Evolutionary conservation across 1,140 invertebrate species (phyloP).

Genomic region (Drosophila rufa): DNA sequence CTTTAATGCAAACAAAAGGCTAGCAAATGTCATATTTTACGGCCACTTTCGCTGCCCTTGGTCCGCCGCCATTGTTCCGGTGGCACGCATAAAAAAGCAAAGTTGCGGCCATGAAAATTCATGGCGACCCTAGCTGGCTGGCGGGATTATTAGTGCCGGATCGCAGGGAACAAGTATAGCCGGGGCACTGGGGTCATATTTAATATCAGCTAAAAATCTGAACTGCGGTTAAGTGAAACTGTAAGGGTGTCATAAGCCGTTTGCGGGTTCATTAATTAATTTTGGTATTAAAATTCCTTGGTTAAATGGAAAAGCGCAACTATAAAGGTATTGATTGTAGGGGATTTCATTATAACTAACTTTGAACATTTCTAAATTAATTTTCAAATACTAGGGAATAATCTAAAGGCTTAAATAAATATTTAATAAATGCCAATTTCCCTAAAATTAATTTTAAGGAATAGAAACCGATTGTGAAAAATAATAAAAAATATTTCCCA

Average conservation of each 20-base stretch:
- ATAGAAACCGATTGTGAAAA: not conserved
- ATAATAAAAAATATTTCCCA: conserved; percentile 7
- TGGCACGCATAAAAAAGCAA: conserved; percentile 57
- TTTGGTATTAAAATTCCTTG: not conserved
- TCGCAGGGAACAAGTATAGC: not conserved
- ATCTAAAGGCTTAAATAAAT: not conserved
- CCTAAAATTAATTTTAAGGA: not conserved
- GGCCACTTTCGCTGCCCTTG: conserved; percentile 30
- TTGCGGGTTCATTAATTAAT: not conserved
- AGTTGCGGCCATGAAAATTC: conserved; percentile 63
- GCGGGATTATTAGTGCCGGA: conserved; percentile 15
- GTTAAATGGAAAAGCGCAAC: not conserved
- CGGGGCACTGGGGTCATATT: not conserved
- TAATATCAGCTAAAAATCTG: conserved; percentile 8
- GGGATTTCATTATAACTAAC: not conserved
- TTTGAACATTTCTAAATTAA: not conserved
- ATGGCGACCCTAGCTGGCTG: conserved; percentile 56
- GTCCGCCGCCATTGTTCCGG: conserved; percentile 50
- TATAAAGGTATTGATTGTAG: not conserved
- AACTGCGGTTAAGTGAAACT: not conserved
- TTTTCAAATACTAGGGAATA: not conserved
- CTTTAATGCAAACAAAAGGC: conserved; percentile 69
- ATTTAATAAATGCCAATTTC: not conserved
- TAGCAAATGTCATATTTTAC: conserved; percentile 70
- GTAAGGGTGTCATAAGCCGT: not conserved